Percentiles rank a stretch among this genome's conserved stretches.
These are phyloP conservation scores for Mystacides longicornis DNA, from an alignment of 2,888 invertebrate species.

Conservation along the genomic window DNA sequence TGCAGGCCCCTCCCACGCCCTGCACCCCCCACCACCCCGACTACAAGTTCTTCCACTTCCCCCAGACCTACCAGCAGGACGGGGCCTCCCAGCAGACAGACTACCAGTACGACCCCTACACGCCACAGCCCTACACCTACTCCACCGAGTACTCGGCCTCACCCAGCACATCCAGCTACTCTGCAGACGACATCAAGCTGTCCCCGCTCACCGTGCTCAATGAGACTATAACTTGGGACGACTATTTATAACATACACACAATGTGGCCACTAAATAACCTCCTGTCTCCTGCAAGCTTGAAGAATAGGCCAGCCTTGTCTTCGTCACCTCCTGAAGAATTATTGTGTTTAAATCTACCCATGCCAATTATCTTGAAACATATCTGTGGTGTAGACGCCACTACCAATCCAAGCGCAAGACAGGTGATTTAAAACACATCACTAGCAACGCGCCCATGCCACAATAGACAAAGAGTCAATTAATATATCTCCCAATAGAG, in stretches of 20 bases:
- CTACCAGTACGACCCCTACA: constrained; percentile 6
- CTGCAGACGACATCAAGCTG: constrained; percentile 3
- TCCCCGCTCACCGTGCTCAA: constrained; percentile 7
- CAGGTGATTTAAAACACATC: no score
- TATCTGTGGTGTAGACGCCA: no score
- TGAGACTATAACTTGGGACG: constrained; percentile 18
- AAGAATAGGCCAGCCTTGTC: no score
- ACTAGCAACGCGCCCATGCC: no score
- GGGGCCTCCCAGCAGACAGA: neutral
- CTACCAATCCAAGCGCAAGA: no score
- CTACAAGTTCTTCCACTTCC: constrained; percentile 19
- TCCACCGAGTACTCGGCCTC: constrained; percentile 9
- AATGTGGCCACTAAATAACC: no score
- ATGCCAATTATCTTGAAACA: no score
- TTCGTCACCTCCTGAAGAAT: no score
- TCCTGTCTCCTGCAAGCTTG: no score
- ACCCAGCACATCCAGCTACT: neutral
- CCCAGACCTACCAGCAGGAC: constrained; percentile 6
- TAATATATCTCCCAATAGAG: no score
- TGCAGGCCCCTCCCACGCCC: constrained; percentile 15
- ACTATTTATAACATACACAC: constrained; percentile 26
- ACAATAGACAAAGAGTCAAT: no score
- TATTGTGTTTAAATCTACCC: no score
- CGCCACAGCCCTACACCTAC: constrained; percentile 5
- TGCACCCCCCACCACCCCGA: constrained; percentile 15